Evolutionary conservation across 2,797 vertebrate species (phyloP), one percentile per base, ranked within the genome.

Genomic region (Enteromius treurensis): DNA sequence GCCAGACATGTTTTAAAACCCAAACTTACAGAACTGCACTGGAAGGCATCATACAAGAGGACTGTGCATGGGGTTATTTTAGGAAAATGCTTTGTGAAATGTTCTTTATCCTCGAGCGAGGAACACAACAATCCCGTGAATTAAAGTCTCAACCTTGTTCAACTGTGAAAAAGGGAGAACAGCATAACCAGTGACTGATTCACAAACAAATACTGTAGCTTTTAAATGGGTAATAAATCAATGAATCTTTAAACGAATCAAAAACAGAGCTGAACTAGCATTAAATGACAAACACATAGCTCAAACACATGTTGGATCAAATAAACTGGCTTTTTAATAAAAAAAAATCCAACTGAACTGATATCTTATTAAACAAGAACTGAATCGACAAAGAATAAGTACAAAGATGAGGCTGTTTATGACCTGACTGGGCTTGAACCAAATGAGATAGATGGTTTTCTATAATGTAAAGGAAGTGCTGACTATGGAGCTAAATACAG

Each of bases 391-490:
- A 23, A 60, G 34, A 79, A 15, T 55, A 32, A 64, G 26, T 64
- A 29, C 62, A 79, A 77, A 70, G 26, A 75, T 14, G 58, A 65
- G 13, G 32, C 80, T 26, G 53, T 19, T 62, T 17, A 29, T 58
- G 64, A 29, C 34, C 32, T 1, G 65, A 65, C 17, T n/a, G 34
- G 34, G 21, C 73, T 65, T 71, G 58, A 32, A 62, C 73, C 37
- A 81, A 80, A 83, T 73, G 37, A 49, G 37, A 40, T 68, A 82
- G 51, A 79, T 32, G 58, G 58, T 75, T 64, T 62, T 70, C 37
- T 65, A 65, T 65, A 78, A 76, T 76, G 74, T 58, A 80, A 77
- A 79, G 79, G 75, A 84, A 51, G 55, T 10, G 76, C 60, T 84
- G 69, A 76, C 74, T 67, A 81, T 42, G 68, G 60, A 29, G n/a